Conservation (phyloP, 2,888 invertebrate genomes). For the Gerris lacustris region DNA sequence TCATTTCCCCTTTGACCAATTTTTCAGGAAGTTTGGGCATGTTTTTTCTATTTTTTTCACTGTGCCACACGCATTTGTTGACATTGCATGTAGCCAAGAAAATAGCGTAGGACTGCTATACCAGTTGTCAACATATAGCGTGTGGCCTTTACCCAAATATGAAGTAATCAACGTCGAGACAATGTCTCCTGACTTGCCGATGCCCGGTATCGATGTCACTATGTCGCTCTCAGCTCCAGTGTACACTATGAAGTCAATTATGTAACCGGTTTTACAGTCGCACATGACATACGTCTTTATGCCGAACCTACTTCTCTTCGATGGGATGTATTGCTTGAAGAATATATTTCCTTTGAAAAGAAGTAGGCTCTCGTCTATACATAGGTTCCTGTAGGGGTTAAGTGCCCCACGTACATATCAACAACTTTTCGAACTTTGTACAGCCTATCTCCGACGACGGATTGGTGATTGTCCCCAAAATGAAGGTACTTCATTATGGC, state of each 20-base stretch:
- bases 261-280: constrained; percentile 28
- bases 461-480: no score
- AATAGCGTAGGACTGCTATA: background rate
- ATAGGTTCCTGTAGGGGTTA: constrained; percentile 22
- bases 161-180: background rate
- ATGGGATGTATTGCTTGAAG: constrained; percentile 30
- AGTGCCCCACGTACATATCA: constrained; percentile 5
- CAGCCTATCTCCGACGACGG: background rate
- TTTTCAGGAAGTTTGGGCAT: constrained; percentile 8
- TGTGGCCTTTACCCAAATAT: constrained; percentile 6
- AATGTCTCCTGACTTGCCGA: background rate
- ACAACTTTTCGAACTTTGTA: constrained; percentile 12
- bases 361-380: constrained; percentile 29
- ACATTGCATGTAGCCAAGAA: background rate
- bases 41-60: background rate
- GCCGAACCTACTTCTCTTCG: constrained; percentile 27
- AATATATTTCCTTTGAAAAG: constrained; percentile 28
- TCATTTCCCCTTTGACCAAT: background rate
- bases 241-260: constrained; percentile 28
- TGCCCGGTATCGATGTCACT: background rate
- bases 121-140: constrained; percentile 9
- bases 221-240: constrained; percentile 23
- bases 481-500: no score
- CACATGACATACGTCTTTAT: constrained; percentile 30
- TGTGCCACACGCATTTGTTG: constrained; percentile 13